A percentile compares a stretch with the other conserved stretches of the same genome.
These are phyloP conservation scores for Dolomedes plantarius DNA, from an alignment of 2,888 invertebrate species.

Conservation along the genomic window DNA sequence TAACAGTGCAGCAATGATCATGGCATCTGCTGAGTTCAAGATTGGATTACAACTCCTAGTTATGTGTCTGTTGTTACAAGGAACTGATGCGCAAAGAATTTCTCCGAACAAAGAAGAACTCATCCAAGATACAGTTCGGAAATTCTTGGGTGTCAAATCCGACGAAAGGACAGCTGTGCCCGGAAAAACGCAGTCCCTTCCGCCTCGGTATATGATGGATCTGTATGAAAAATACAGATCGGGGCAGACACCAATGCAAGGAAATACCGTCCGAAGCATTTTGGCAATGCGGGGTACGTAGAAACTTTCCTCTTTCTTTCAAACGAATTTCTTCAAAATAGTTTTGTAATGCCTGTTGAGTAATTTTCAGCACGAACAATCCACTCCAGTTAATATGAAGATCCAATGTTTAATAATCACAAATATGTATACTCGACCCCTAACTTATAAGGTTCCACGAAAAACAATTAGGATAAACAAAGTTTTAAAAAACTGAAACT, in stretches of 20 bases:
- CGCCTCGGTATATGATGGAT: conserved; percentile 55
- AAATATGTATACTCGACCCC: no score
- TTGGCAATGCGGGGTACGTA: conserved; percentile 48
- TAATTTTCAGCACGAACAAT: no score
- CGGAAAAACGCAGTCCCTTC: conserved; percentile 57
- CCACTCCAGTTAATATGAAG: no score
- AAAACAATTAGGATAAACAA: no score
- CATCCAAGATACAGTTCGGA: conserved; percentile 52
- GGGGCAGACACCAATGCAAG: conserved; percentile 53
- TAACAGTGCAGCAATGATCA: not conserved
- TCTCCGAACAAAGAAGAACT: conserved; percentile 25
- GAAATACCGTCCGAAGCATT: conserved; percentile 62
- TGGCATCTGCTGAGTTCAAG: conserved; percentile 12
- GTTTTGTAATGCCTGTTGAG: no score
- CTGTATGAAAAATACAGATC: conserved; percentile 62
- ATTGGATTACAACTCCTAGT: conserved; percentile 3
- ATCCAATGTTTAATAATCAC: no score
- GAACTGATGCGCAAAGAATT: not conserved
- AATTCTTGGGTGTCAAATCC: conserved; percentile 40
- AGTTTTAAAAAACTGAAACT: no score
- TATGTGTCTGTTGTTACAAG: not conserved
- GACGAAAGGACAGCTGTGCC: not conserved
- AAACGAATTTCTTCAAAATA: no score
- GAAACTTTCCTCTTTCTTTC: no score
- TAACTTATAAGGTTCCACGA: no score